Percentiles rank a stretch among this genome's conserved stretches.
phyloP scores from a whole-genome alignment of 1,140 invertebrate species.

The Akabosia matsudoensis region DNA sequence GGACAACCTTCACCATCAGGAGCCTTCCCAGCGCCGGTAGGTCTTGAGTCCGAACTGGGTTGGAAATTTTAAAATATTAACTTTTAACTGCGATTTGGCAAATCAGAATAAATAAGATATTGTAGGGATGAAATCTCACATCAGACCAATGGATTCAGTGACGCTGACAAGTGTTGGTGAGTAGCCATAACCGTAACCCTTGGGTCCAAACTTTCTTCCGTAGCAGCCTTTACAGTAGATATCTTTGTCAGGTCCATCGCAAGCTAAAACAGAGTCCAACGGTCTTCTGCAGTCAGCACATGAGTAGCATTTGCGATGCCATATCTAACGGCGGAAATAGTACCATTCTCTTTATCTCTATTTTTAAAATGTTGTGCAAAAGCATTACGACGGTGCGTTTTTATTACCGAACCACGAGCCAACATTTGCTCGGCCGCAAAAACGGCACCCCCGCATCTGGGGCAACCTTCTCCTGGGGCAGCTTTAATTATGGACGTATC shows the following conservation, averaged over 20 bases:
- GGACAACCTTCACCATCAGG: slow-evolving; percentile 73
- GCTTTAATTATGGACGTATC: slow-evolving; percentile 85
- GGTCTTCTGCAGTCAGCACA: slow-evolving; percentile 89
- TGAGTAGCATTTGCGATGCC: slow-evolving; percentile 93
- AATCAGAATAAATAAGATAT: too few relatives aligned
- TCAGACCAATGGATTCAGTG: slow-evolving; percentile 66
- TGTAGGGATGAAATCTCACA: too few relatives aligned
- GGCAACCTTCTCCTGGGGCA: slow-evolving; percentile 80
- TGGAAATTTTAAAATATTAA: background rate
- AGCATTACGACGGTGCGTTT: too few relatives aligned
- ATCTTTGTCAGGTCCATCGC: slow-evolving; percentile 82
- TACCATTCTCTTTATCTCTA: background rate
- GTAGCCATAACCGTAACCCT: slow-evolving; percentile 61
- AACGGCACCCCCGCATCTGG: slow-evolving; percentile 85
- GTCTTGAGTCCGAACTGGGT: slow-evolving; percentile 57
- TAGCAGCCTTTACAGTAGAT: slow-evolving; percentile 86
- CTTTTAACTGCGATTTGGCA: background rate
- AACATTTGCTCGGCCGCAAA: slow-evolving; percentile 91
- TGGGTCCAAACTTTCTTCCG: slow-evolving; percentile 82
- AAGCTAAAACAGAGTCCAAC: slow-evolving; percentile 85
- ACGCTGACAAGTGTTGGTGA: slow-evolving; percentile 74
- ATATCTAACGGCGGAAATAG: slow-evolving; percentile 66
- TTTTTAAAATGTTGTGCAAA: too few relatives aligned
- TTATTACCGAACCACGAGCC: slow-evolving; percentile 74
- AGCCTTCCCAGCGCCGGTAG: slow-evolving; percentile 58